Evolutionary conservation across 2,888 invertebrate genomes (phyloP).

Genomic region (Bhutanitis thaidina): DNA sequence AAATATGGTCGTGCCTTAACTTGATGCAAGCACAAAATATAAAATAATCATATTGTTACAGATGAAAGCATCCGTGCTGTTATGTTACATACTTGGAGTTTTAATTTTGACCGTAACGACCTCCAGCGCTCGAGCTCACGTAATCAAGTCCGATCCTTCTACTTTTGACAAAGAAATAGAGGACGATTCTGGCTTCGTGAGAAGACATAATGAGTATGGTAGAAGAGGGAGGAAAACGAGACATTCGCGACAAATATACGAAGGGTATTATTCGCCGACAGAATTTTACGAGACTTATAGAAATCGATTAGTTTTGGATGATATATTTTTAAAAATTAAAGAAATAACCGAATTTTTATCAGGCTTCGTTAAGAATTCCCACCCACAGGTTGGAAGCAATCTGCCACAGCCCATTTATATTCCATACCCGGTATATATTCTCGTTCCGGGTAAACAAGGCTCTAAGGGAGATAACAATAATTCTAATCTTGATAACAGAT

Average conservation of each 20-base stretch:
- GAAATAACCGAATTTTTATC: background rate
- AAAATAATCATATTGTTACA: slow-evolving; percentile 4
- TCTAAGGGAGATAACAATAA: background rate
- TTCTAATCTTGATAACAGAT: background rate
- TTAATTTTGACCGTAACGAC: background rate
- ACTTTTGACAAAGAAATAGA: background rate
- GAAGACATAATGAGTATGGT: background rate
- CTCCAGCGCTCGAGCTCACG: slow-evolving; percentile 5
- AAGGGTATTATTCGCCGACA: slow-evolving; percentile 2
- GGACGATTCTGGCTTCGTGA: background rate
- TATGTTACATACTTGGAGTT: slow-evolving; percentile 3
- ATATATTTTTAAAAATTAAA: background rate
- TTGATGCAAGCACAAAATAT: no score
- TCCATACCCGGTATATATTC: background rate
- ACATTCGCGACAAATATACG: slow-evolving; percentile 12
- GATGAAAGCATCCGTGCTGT: slow-evolving; percentile 8
- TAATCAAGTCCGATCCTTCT: background rate
- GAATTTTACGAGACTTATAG: background rate
- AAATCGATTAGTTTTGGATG: background rate
- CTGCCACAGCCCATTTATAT: background rate
- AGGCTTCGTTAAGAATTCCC: background rate
- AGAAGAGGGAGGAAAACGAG: slow-evolving; percentile 1
- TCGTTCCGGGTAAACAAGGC: background rate
- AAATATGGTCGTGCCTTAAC: no score
- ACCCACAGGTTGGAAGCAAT: background rate